A percentile compares a stretch with the other conserved stretches of the same genome.
Conservation (phyloP, 2,113 vertebrate species). For the Pseudopipra pipra region DNA sequence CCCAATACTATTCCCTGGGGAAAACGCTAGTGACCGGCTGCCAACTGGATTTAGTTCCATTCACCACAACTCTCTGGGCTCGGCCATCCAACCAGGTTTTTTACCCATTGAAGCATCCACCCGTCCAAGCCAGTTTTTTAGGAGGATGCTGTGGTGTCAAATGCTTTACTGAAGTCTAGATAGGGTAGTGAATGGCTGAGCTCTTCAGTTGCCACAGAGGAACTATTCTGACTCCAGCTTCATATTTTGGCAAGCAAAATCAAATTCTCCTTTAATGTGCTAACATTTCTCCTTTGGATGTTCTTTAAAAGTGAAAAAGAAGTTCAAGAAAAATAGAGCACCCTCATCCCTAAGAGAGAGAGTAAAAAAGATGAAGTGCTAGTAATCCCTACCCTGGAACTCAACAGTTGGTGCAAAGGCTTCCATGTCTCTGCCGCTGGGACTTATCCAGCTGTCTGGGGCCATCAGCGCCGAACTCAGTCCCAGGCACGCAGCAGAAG, state of each 20-base stretch:
- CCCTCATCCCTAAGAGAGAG: not conserved
- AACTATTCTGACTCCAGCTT: not conserved
- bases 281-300: not conserved
- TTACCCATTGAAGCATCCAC: not conserved
- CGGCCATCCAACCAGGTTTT: not conserved
- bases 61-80: not conserved
- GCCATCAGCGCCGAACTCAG: not conserved
- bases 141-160: not conserved
- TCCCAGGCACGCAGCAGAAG: rapidly evolving
- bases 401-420: not conserved
- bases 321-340: not conserved
- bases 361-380: not conserved
- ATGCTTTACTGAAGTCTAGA: not conserved
- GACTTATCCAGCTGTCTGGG: not conserved
- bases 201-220: not conserved
- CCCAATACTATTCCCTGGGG: not conserved
- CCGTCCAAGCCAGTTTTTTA: not conserved
- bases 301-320: not conserved
- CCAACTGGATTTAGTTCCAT: not conserved
- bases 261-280: not conserved
- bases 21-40: not conserved
- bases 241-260: not conserved
- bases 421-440: not conserved
- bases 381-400: not conserved
- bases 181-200: not conserved